Percentiles rank a stretch among this genome's conserved stretches.
phyloP scores from a whole-genome alignment of 2,888 invertebrate genomes.

The Parnassius mnemosyne region DNA sequence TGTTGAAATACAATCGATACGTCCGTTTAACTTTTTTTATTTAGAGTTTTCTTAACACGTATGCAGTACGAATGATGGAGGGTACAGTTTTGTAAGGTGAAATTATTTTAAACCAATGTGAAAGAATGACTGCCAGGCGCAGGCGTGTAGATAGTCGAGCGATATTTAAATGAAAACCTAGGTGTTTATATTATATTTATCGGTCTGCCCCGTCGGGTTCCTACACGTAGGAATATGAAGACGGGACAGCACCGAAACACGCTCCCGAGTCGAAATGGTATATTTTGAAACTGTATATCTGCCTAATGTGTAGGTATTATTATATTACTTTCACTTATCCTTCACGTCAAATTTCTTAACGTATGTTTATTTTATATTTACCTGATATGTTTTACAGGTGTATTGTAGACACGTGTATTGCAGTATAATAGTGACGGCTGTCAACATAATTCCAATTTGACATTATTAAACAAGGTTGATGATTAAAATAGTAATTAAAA shows the following conservation, averaged over 20 bases:
- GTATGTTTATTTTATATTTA: too few relatives aligned
- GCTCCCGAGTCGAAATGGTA: constrained; percentile 14
- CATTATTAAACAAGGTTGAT: too few relatives aligned
- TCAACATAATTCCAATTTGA: too few relatives aligned
- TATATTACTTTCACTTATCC: neutral
- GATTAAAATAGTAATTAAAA: too few relatives aligned
- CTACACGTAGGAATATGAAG: constrained; percentile 18
- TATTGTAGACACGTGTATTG: too few relatives aligned
- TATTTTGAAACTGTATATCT: neutral
- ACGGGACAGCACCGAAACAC: constrained; percentile 10
- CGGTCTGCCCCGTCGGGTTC: constrained; percentile 18
- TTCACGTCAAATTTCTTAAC: neutral
- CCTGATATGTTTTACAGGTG: too few relatives aligned
- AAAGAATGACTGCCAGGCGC: constrained; percentile 36
- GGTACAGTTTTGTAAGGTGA: neutral
- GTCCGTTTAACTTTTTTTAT: constrained; percentile 16
- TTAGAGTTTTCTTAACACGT: constrained; percentile 10
- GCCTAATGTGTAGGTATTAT: neutral
- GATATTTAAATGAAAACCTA: constrained; percentile 33
- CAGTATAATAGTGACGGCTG: too few relatives aligned
- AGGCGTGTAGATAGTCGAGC: constrained; percentile 39
- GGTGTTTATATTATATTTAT: constrained; percentile 25
- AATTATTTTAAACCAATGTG: constrained; percentile 1
- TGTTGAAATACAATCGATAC: constrained; percentile 7
- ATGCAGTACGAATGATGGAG: neutral